These are phyloP conservation scores for Aurelia sp. DNA, from an alignment of 30 jellyfish, hydroid and myxozoan species.

Conservation along the genomic window DNA sequence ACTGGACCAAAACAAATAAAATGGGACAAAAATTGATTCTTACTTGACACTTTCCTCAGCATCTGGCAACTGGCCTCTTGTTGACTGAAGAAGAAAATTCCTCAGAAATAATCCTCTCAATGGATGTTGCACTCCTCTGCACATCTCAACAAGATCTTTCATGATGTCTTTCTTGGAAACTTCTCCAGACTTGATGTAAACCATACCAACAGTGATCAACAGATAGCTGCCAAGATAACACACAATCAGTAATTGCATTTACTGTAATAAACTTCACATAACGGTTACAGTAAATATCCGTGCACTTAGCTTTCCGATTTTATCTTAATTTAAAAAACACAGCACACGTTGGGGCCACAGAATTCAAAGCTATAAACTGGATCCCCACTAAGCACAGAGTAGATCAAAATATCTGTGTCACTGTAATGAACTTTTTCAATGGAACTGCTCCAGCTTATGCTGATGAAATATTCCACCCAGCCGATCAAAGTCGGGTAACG, in stretches of 20 bases:
- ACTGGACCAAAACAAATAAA: not conserved
- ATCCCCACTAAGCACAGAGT: too few species aligned
- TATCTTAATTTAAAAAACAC: too few species aligned
- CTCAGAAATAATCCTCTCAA: constrained; percentile 92
- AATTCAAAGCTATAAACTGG: too few species aligned
- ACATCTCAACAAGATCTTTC: constrained; percentile 98
- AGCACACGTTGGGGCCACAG: too few species aligned
- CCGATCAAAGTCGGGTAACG: too few species aligned
- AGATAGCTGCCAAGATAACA: constrained; percentile 60
- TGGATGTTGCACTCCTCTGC: constrained; percentile 99
- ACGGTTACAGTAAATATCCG: not conserved
- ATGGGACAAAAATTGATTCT: not conserved
- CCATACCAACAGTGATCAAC: constrained; percentile 94
- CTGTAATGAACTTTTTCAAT: too few species aligned
- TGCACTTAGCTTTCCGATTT: too few species aligned
- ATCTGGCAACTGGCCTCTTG: constrained; percentile 96
- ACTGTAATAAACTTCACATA: not conserved
- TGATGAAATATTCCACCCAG: too few species aligned
- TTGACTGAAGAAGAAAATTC: constrained; percentile 91
- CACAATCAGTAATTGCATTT: not conserved
- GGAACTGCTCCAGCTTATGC: too few species aligned
- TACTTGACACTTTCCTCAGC: constrained; percentile 57
- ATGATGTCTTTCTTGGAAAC: constrained; percentile 91
- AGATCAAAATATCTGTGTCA: too few species aligned
- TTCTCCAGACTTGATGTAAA: constrained; percentile 97